Base-by-base conservation (phyloP, 2,113 vertebrate species). In the Gopherus evgoodei region DNA sequence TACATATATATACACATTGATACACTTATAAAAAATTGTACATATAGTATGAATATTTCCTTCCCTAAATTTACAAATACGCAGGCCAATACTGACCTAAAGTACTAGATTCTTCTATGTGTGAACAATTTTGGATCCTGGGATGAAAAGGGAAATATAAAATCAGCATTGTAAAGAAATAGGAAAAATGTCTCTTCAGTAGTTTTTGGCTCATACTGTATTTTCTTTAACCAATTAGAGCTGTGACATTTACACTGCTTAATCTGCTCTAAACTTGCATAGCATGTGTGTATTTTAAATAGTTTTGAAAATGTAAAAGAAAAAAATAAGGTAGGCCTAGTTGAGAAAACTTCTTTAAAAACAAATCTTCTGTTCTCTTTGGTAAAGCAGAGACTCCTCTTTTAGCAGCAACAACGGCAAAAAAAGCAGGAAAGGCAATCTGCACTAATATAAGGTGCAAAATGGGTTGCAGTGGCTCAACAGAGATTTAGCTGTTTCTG, bases 401-500 rank as follows among this genome's bases (percentile, higher is more conserved):
- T 50, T 91, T 95, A 91, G 49, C 84, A 90, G 90, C 86, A 82
- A 86, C 90, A 96, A 50, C 83, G 96, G 82, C 19, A 87, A 83
- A 90, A 42, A 42, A 85, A 16, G 2, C 24, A 84, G 22, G 11
- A 50, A 96, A 93, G 84, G 80, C 92, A 90, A 21, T 92, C 52
- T 62, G 89, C 24, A 35, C 50, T 89, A 81, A 93, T 96, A 59
- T 91, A 94, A 96, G 83, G 79, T 94, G 80, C 83, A 90, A 96
- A 97, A 91, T 91, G 85, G 81, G 86, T 93, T 25, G 31, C 89
- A 52, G 93, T 97, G 93, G 38, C 89, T 98, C 52, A 91, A 88
- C 27, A 95, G 89, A 94, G 50, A 69, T 94, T 93, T 95, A 69
- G 59, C 88, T 97, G 59, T 93, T 97, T 93, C 80, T 90, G 88